Conservation (phyloP, 2,113 vertebrate genomes). For the Nansenia antarctica region DNA sequence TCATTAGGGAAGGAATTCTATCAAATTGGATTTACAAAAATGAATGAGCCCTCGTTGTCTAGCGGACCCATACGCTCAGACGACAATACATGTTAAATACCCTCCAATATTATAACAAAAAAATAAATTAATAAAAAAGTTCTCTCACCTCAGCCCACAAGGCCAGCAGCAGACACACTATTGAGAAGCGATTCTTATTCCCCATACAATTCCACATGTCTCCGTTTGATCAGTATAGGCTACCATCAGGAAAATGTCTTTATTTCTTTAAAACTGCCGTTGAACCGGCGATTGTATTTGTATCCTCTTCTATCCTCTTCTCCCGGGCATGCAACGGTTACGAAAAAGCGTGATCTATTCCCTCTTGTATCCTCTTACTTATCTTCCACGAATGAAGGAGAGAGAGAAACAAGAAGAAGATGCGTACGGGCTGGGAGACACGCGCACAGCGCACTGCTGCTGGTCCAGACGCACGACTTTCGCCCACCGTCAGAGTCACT, state of each 20-base stretch:
- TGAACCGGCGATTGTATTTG: conserved; percentile 30
- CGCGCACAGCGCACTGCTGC: conserved; percentile 44
- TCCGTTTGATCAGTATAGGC: conserved; percentile 56
- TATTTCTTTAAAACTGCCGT: conserved; percentile 24
- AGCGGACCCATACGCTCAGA: background rate
- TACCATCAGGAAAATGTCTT: conserved; percentile 51
- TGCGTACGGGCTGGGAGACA: conserved; percentile 19
- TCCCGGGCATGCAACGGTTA: conserved; percentile 46
- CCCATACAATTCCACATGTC: conserved; percentile 74
- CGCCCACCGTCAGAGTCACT: conserved; percentile 52
- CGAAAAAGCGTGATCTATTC: conserved; percentile 20
- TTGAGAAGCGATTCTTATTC: conserved; percentile 53
- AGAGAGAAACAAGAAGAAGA: conserved; percentile 28
- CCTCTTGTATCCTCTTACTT: conserved; percentile 24
- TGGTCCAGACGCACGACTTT: conserved; percentile 48
- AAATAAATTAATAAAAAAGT: no score
- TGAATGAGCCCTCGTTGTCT: conserved; percentile 1
- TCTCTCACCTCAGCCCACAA: conserved; percentile 71
- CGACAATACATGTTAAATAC: background rate
- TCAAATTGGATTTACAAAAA: conserved; percentile 6
- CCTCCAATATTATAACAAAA: conserved; percentile 1
- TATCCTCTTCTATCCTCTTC: no score
- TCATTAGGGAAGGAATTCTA: conserved; percentile 51
- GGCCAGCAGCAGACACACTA: conserved; percentile 61
- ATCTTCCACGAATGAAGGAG: conserved; percentile 33